Evolutionary conservation across 64 coral and sea anemone species (phyloP).

Genomic region (Montipora sp.): DNA sequence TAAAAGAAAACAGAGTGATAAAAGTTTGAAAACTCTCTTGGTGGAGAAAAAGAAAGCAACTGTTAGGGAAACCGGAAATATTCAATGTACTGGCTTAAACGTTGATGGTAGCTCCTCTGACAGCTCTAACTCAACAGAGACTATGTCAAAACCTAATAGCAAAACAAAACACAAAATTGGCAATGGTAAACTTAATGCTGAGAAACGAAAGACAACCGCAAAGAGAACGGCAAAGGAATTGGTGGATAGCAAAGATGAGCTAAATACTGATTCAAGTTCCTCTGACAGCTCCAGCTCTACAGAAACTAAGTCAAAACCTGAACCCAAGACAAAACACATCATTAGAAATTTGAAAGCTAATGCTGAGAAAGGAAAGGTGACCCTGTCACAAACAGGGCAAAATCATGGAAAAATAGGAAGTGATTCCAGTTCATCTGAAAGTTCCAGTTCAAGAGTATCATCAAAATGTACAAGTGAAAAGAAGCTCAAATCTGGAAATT

Average conservation of each 20-base stretch:
- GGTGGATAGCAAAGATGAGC: background rate
- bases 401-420: background rate
- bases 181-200: background rate
- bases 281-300: slow-evolving; percentile 4
- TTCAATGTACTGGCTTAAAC: background rate
- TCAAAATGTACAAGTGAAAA: background rate
- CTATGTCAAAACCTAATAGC: background rate
- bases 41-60: background rate
- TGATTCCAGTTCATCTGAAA: background rate
- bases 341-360: background rate
- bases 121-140: background rate
- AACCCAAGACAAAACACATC: background rate
- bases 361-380: background rate
- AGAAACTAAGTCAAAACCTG: background rate
- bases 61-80: background rate
- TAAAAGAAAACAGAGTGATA: background rate
- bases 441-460: background rate
- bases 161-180: background rate
- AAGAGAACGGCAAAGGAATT: background rate
- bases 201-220: background rate
- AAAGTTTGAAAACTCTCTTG: background rate
- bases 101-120: background rate
- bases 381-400: background rate
- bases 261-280: background rate
- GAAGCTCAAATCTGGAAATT: background rate